phyloP scores from a whole-genome alignment of 2,797 vertebrate genomes.

The Anomalospiza imberbis region DNA sequence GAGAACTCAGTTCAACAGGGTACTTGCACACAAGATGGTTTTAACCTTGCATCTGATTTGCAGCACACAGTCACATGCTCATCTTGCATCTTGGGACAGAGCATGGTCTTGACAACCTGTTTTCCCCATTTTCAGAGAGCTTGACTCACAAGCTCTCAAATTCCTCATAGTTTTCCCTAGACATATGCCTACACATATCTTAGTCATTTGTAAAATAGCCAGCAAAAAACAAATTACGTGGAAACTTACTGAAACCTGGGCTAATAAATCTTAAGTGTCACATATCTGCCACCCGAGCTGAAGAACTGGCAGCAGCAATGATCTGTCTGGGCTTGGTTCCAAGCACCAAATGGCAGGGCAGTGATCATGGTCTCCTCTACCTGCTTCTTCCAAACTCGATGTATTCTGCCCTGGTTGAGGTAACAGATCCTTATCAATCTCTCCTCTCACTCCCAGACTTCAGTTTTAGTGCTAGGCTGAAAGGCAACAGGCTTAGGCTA shows the following conservation, averaged over 20 bases:
- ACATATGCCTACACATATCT: background rate
- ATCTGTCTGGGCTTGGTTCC: background rate
- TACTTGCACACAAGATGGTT: background rate
- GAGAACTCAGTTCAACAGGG: background rate
- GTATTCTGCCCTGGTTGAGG: fast-evolving
- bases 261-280: background rate
- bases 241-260: background rate
- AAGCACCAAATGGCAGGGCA: slow-evolving; percentile 2
- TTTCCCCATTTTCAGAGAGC: background rate
- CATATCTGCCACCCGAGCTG: background rate
- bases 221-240: background rate
- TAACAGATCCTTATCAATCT: background rate
- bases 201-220: background rate
- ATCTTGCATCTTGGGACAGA: fast-evolving
- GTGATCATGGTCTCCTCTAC: background rate
- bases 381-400: background rate
- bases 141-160: background rate
- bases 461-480: background rate
- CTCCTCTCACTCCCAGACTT: background rate
- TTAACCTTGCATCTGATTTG: background rate
- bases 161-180: background rate
- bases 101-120: fast-evolving
- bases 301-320: background rate
- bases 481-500: background rate
- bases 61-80: fast-evolving